Percentiles rank a stretch among this genome's conserved stretches.
These are phyloP conservation scores for Oryctes rhinoceros DNA, from an alignment of 1,140 invertebrate species.

Conservation along the genomic window DNA sequence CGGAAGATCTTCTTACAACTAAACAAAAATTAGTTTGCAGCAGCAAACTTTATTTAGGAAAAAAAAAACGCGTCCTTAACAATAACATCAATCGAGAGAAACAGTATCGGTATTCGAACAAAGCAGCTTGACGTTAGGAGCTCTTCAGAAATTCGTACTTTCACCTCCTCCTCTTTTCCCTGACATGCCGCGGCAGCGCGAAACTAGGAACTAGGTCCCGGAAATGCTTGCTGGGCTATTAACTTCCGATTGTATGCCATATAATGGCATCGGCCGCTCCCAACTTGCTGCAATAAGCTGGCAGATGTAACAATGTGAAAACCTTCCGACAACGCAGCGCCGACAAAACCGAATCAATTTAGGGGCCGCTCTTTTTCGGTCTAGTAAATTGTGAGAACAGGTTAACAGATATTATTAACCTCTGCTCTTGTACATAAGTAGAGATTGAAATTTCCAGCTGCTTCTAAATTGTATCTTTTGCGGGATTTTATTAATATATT, in stretches of 20 bases:
- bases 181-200: not conserved
- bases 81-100: slow-evolving; percentile 17
- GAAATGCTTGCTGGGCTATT: slow-evolving; percentile 39
- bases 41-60: too few relatives aligned
- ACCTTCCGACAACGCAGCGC: slow-evolving; percentile 17
- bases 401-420: not conserved
- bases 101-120: not conserved
- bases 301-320: slow-evolving; percentile 24
- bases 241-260: slow-evolving; percentile 38
- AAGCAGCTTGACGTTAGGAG: not conserved
- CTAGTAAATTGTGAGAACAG: not conserved
- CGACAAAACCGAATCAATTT: slow-evolving; percentile 29
- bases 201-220: slow-evolving; percentile 34
- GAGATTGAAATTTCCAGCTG: not conserved
- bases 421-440: not conserved
- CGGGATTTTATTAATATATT: too few relatives aligned
- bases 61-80: not conserved
- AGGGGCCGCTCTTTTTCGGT: slow-evolving; percentile 1
- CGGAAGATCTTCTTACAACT: too few relatives aligned
- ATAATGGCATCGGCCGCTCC: slow-evolving; percentile 35
- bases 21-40: too few relatives aligned
- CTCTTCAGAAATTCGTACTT: not conserved
- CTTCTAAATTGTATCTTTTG: too few relatives aligned
- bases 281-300: slow-evolving; percentile 31
- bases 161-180: not conserved